Base-by-base conservation (phyloP, 1,140 invertebrate species). In the Vanessa atalanta region DNA sequence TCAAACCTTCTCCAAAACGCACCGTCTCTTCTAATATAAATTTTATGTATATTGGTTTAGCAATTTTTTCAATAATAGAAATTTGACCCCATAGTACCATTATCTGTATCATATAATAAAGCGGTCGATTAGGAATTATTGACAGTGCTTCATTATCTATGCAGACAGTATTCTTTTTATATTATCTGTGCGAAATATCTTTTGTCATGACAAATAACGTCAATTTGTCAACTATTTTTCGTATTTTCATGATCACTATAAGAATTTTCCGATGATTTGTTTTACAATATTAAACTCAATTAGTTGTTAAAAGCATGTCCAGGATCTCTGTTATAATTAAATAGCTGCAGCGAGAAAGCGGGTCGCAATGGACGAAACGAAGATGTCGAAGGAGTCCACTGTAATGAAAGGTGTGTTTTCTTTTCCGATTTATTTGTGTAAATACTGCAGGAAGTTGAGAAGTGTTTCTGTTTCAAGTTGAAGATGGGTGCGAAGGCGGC, bases 381-480 rank as follows among this genome's bases (percentile, higher is more conserved):
- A 79, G 61, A 87, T 86, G 84, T 87, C 90, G 57, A 82, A 76
- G 69, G 88, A 87, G 37, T 74, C 83, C 31, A 72, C 80, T 63
- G 84, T 83, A 14, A 55, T 74, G 16, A 85, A 88, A 89, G 89
- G 89, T 92, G 80, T 88, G 88, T 91, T 86, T 86, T 82, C 13
- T 26, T 70, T 80, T 23, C 72, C 77, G 63, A 66, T 76, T 72
- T 55, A 76, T 72, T 77, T 75, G 61, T 80, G 65, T 63, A 60
- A 74, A 71, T 78, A 48, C 76, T 79, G 60, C 77, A 80, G 81
- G 81, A 84, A 73, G 81, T 83, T 90, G 83, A 88, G 81, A 82
- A 83, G 79, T 87, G 75, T 88, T 90, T 88, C 83, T 88, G 80
- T 91, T 92, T 89, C 76, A 88, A 92, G 89, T 85, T 77, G 87